Evolutionary conservation across 2,113 vertebrate species (phyloP).

Genomic region (Channa argus): DNA sequence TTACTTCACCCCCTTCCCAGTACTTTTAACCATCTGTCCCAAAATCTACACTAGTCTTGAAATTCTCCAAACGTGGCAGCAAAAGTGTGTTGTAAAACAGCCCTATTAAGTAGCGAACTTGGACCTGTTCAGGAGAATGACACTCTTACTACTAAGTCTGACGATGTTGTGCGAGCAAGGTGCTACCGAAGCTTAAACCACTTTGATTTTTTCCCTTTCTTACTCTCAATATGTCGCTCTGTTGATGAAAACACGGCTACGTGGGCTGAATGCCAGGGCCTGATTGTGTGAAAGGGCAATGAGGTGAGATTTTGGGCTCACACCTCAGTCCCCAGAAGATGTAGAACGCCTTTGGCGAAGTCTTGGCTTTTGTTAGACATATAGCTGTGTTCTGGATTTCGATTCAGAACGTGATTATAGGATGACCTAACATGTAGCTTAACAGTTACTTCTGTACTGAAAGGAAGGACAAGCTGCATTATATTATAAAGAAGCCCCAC

Average conservation of each 20-base stretch:
- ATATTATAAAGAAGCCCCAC: neutral
- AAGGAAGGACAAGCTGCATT: conserved; percentile 18
- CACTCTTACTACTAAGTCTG: conserved; percentile 29
- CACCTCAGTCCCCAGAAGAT: conserved; percentile 42
- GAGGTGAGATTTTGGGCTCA: conserved; percentile 68
- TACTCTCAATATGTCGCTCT: conserved; percentile 43
- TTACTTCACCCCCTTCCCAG: conserved; percentile 13
- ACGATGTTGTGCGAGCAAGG: conserved; percentile 17
- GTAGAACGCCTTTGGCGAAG: conserved; percentile 42
- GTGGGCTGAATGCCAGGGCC: conserved; percentile 32
- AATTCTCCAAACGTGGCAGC: conserved; percentile 19
- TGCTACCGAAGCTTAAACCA: conserved; percentile 42
- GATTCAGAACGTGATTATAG: conserved; percentile 36
- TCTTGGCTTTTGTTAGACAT: conserved; percentile 31
- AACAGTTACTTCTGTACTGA: conserved; percentile 32
- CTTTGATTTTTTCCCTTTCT: conserved; percentile 22
- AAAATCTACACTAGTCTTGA: conserved; percentile 28
- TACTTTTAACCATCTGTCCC: conserved; percentile 32
- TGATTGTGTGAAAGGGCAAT: conserved; percentile 60
- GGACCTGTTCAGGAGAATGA: conserved; percentile 14
- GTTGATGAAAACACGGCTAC: conserved; percentile 37
- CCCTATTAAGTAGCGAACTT: conserved; percentile 39
- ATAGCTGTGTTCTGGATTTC: conserved; percentile 46
- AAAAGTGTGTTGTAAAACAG: conserved; percentile 38
- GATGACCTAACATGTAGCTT: conserved; percentile 48